Percentiles rank a stretch among this genome's conserved stretches.
These are phyloP conservation scores for Sesia apiformis DNA, from an alignment of 2,888 invertebrate genomes.

Conservation along the genomic window DNA sequence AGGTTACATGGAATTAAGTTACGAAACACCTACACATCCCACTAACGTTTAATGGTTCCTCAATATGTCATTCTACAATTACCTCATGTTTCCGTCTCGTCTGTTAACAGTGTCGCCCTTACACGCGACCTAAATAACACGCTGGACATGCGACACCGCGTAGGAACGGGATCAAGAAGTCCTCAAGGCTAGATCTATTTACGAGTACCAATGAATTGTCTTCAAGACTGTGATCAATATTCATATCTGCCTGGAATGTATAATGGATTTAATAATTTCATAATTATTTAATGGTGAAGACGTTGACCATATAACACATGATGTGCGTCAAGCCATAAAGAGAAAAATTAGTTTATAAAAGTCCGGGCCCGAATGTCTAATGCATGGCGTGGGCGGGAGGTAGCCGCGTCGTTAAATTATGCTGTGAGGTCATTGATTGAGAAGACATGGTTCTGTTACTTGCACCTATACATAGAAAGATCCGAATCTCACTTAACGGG, in stretches of 20 bases:
- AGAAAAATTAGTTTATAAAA: not conserved
- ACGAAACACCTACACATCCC: too few relatives aligned
- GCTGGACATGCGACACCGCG: conserved; percentile 49
- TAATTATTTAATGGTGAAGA: not conserved
- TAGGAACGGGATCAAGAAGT: conserved; percentile 64
- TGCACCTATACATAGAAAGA: conserved; percentile 6
- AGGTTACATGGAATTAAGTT: too few relatives aligned
- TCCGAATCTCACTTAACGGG: not conserved
- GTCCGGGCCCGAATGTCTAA: not conserved
- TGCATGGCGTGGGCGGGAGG: conserved; percentile 53
- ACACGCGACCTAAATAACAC: conserved; percentile 48
- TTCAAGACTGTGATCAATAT: not conserved
- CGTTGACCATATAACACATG: too few relatives aligned
- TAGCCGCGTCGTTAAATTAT: conserved; percentile 52
- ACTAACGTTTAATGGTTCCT: conserved; percentile 21
- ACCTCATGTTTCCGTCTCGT: conserved; percentile 8
- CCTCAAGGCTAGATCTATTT: conserved; percentile 69
- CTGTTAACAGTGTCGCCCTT: conserved; percentile 28
- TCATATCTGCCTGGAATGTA: not conserved
- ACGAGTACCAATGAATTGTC: conserved; percentile 20
- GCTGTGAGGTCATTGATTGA: conserved; percentile 63
- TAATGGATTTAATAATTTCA: not conserved
- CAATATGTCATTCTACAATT: not conserved
- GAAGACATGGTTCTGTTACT: conserved; percentile 27
- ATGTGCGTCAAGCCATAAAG: too few relatives aligned